phyloP scores from a whole-genome alignment of 2,113 vertebrate genomes.

The Neoarius graeffei region DNA sequence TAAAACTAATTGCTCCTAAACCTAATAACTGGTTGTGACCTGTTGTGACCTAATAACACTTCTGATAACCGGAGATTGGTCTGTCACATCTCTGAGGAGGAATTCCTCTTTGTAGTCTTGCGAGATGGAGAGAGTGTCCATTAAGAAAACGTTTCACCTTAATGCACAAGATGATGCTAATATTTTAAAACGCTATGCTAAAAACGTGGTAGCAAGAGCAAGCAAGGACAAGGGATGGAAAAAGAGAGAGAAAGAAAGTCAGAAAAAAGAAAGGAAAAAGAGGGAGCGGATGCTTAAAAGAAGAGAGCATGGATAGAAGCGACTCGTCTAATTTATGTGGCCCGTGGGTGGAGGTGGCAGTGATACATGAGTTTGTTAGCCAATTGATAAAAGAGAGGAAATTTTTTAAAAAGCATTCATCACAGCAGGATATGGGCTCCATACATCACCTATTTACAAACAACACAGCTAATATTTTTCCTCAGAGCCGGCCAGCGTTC shows the following conservation, averaged over 20 bases:
- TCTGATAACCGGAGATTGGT: not conserved
- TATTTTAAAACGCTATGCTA: not conserved
- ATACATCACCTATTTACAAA: slow-evolving; percentile 94
- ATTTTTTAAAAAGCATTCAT: slow-evolving; percentile 96
- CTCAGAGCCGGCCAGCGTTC: slow-evolving; percentile 69
- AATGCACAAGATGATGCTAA: slow-evolving; percentile 16
- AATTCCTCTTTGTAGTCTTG: not conserved
- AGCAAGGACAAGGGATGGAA: not conserved
- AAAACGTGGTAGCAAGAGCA: slow-evolving; percentile 62
- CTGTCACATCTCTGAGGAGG: not conserved
- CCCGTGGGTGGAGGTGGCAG: slow-evolving; percentile 88
- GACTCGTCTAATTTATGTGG: slow-evolving; percentile 92
- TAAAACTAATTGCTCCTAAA: no score
- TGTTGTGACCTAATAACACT: not conserved
- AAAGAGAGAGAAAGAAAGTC: slow-evolving; percentile 65
- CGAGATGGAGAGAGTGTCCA: not conserved
- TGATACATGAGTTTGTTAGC: slow-evolving; percentile 96
- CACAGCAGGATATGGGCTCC: slow-evolving; percentile 86
- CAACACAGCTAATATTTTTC: slow-evolving; percentile 83
- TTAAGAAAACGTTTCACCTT: slow-evolving; percentile 1
- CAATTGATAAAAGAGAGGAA: slow-evolving; percentile 98
- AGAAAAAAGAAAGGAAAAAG: slow-evolving; percentile 57
- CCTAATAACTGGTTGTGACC: no score
- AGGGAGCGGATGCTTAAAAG: slow-evolving; percentile 11
- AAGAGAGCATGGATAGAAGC: slow-evolving; percentile 46